These are phyloP conservation scores for Lacerta bilineata DNA, from an alignment of 2,797 vertebrate species.

Conservation along the genomic window DNA sequence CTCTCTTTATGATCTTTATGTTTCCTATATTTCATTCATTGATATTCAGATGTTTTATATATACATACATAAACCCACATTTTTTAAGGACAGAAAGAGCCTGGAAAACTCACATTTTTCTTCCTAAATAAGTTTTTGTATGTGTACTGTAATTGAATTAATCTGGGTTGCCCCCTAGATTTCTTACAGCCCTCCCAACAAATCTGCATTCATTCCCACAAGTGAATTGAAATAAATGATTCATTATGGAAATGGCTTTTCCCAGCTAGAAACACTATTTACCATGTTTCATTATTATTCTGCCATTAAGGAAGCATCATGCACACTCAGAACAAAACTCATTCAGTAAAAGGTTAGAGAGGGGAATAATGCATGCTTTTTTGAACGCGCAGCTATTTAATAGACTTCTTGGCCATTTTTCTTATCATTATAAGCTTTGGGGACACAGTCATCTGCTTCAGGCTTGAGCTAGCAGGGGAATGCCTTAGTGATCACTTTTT, in stretches of 20 bases:
- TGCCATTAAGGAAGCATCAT: slow-evolving; percentile 26
- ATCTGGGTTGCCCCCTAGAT: slow-evolving; percentile 28
- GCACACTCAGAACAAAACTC: slow-evolving; percentile 19
- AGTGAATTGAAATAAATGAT: slow-evolving; percentile 24
- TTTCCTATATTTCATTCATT: not conserved
- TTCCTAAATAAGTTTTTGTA: slow-evolving; percentile 27
- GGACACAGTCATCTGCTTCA: not conserved
- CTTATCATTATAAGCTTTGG: slow-evolving; percentile 44
- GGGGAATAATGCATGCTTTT: not conserved
- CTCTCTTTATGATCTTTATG: not conserved
- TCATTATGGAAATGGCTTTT: slow-evolving; percentile 47
- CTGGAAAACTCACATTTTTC: not conserved
- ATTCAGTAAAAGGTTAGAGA: slow-evolving; percentile 15
- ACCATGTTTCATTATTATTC: slow-evolving; percentile 40
- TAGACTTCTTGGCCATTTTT: slow-evolving; percentile 22
- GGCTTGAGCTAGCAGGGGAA: slow-evolving; percentile 13
- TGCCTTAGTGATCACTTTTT: slow-evolving; percentile 20
- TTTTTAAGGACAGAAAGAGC: not conserved
- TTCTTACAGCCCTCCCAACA: slow-evolving; percentile 23
- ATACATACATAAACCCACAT: not conserved
- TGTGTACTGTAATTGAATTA: not conserved
- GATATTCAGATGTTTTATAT: not conserved
- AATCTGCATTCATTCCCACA: slow-evolving; percentile 21
- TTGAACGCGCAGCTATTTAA: slow-evolving; percentile 37
- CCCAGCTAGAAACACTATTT: slow-evolving; percentile 29